Conservation (phyloP, 2,113 vertebrate genomes). For the Leucoraja erinaceus region DNA sequence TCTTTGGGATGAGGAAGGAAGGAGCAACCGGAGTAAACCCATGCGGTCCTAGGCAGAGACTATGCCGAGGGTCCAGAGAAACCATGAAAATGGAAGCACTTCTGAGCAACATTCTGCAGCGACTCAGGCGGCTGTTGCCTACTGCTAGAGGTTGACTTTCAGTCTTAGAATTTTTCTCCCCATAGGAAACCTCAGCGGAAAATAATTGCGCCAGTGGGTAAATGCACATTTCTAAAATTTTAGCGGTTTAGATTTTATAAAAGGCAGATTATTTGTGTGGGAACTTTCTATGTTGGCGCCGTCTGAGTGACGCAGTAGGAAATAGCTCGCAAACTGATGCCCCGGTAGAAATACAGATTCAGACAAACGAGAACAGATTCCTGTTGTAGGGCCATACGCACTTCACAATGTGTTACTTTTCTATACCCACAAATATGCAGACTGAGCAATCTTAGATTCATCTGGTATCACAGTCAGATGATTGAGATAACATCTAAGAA, state of each 20-base stretch:
- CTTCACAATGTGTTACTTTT: background rate
- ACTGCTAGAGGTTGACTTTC: background rate
- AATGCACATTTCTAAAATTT: background rate
- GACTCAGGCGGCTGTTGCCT: background rate
- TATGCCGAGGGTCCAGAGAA: background rate
- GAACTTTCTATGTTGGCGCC: background rate
- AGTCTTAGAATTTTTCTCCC: background rate
- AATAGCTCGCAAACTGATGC: background rate
- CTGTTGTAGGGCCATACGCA: no score
- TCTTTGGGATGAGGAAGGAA: no score
- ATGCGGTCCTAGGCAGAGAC: no score
- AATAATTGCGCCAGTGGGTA: background rate
- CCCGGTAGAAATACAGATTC: no score
- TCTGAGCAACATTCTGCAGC: background rate
- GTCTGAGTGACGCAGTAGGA: no score
- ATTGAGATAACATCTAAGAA: background rate
- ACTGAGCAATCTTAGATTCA: background rate
- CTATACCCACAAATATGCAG: background rate
- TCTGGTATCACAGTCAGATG: background rate
- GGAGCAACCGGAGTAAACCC: no score
- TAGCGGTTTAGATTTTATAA: background rate
- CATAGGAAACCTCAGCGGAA: no score
- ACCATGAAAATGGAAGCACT: background rate
- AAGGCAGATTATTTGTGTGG: background rate
- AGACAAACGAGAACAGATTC: no score